Evolutionary conservation across 2,113 vertebrate species (phyloP), one percentile per base, ranked within the genome.

Genomic region (Macrotus californicus): DNA sequence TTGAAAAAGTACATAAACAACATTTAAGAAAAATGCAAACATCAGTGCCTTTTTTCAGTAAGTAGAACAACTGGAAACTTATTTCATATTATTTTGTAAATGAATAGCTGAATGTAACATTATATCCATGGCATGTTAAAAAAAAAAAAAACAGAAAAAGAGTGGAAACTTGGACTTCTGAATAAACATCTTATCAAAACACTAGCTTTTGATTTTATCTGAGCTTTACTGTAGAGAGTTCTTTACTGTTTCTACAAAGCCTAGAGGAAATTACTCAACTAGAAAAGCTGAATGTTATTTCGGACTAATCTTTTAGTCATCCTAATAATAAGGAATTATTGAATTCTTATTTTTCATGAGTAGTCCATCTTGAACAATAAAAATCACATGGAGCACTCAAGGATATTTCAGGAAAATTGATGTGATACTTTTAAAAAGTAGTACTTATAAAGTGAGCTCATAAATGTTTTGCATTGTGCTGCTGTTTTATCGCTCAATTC

Each of bases 251-350:
- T 93, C 48, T 79, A 26, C 46, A 83, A 83, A 52, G 52, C 85
- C 46, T 84, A 18, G 64, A 94, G 92, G 94, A 89, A 87, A 48
- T 67, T 70, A 36, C 64, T 61, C 46, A 87, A 79, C 54, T 46
- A 34, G 34, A 83, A 54, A 89, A 73, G 15, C 89, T 91, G 50
- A 54, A 66, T 89, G 81, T 96, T 14, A 64, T 84, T 92, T 92
- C 76, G 93, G 92, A 96, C 54, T 88, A 86, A 94, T 81, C 85
- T 82, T 2, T 96, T 94, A 86, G 48, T 90, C 70, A 81, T 90
- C 43, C 46, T 92, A 85, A 90, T 93, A 76, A 89, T 64, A 79
- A 21, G 80, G 93, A 92, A 82, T 89, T 79, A 91, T 80, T 70
- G 89, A 34, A 36, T 93, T 95, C 76, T 69, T 79, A 36, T 75